These are phyloP conservation scores for Thunnus albacares DNA, from an alignment of 2,797 vertebrate genomes.

Conservation along the genomic window DNA sequence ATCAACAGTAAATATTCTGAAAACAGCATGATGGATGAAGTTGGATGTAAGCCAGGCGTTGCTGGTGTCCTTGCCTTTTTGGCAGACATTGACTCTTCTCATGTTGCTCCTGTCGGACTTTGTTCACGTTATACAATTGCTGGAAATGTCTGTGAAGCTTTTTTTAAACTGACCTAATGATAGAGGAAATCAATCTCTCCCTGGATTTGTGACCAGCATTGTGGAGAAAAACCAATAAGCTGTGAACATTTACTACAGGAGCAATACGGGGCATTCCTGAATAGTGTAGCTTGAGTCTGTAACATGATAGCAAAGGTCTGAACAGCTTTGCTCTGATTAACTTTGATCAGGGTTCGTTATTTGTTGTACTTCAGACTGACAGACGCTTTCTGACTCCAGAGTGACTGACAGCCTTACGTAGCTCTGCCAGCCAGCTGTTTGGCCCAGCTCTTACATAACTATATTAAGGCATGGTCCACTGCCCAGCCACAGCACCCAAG, in stretches of 20 bases:
- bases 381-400: slow-evolving; percentile 35
- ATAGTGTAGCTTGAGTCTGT: neutral
- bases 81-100: slow-evolving; percentile 4
- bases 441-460: slow-evolving; percentile 80
- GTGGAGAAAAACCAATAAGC: slow-evolving; percentile 23
- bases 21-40: neutral
- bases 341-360: slow-evolving; percentile 14
- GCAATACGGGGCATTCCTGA: slow-evolving; percentile 1
- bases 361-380: slow-evolving; percentile 54
- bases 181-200: slow-evolving; percentile 48
- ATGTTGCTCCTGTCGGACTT: slow-evolving; percentile 2
- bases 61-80: slow-evolving; percentile 14
- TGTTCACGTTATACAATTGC: slow-evolving; percentile 33
- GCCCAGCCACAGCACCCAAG: slow-evolving; percentile 49
- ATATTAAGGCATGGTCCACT: slow-evolving; percentile 81
- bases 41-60: slow-evolving; percentile 20
- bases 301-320: neutral
- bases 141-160: slow-evolving; percentile 42
- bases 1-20: neutral
- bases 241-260: slow-evolving; percentile 26
- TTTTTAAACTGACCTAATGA: slow-evolving; percentile 22
- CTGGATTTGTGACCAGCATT: slow-evolving; percentile 15
- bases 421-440: slow-evolving; percentile 74
- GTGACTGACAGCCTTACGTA: slow-evolving; percentile 37
- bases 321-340: slow-evolving; percentile 2